phyloP scores from a whole-genome alignment of 2,797 vertebrate genomes.

The Gymnopithys bicolor region DNA sequence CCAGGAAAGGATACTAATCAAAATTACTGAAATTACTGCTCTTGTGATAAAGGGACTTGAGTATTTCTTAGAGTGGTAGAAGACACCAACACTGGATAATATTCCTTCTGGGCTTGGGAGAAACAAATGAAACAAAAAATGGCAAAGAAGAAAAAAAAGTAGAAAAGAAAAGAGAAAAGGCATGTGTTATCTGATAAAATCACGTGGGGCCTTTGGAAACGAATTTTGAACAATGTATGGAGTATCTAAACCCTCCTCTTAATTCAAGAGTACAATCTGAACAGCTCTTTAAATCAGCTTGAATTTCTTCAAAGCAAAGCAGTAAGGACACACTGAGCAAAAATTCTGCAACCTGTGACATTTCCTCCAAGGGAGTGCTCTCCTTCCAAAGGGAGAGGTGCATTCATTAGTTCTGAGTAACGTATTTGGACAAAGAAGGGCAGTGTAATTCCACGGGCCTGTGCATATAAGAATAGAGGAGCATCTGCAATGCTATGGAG shows the following conservation, averaged over 20 bases:
- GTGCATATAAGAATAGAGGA: neutral
- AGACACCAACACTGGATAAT: neutral
- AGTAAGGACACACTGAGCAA: neutral
- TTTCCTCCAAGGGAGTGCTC: neutral
- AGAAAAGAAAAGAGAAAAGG: fast-evolving
- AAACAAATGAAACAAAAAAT: neutral
- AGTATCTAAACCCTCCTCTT: neutral
- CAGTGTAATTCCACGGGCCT: neutral
- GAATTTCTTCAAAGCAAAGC: neutral
- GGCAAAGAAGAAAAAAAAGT: fast-evolving
- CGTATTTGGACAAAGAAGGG: neutral
- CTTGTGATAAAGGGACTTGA: neutral
- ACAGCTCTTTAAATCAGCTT: neutral
- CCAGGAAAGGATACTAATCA: neutral
- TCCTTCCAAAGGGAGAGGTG: neutral
- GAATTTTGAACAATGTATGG: neutral
- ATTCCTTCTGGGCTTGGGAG: neutral
- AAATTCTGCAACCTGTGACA: neutral
- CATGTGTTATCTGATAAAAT: neutral
- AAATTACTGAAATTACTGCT: neutral
- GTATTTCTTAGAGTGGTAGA: neutral
- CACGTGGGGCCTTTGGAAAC: neutral
- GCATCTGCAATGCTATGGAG: neutral
- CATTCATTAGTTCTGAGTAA: neutral
- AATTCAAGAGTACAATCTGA: neutral